Conservation (phyloP, 2,888 invertebrate species). For the Galerucella pusilla region DNA sequence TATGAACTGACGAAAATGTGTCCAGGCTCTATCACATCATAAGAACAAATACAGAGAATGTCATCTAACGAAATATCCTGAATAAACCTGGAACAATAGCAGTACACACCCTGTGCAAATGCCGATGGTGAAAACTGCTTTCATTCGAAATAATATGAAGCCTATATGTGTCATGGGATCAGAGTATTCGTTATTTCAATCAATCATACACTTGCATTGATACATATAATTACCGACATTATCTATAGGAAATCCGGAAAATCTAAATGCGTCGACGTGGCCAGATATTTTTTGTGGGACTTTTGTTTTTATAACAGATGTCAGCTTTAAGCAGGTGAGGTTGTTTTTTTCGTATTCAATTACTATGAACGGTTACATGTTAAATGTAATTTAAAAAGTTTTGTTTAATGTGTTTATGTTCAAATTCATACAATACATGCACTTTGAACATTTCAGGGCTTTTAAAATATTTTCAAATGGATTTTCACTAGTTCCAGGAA, state of each 20-base stretch:
- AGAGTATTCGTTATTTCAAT: not conserved
- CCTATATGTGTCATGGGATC: too few species aligned
- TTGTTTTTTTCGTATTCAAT: not conserved
- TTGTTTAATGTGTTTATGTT: not conserved
- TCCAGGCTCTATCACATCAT: too few species aligned
- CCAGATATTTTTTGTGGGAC: conserved; percentile 6
- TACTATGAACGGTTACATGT: not conserved
- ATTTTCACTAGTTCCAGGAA: not conserved
- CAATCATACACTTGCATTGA: not conserved
- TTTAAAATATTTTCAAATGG: not conserved
- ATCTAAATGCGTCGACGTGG: conserved; percentile 1
- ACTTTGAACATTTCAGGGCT: too few species aligned
- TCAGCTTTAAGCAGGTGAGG: not conserved
- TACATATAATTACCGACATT: not conserved
- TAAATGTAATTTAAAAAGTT: not conserved
- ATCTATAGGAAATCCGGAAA: conserved; percentile 4
- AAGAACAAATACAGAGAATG: too few species aligned
- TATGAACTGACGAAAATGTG: too few species aligned
- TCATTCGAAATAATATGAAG: too few species aligned
- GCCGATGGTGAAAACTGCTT: too few species aligned
- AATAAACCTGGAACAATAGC: too few species aligned
- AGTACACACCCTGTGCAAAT: too few species aligned
- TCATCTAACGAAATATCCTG: too few species aligned
- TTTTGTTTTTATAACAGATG: conserved; percentile 5
- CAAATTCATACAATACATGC: not conserved